Base-by-base conservation (phyloP, 2,797 vertebrate genomes). In the Phoebastria nigripes region DNA sequence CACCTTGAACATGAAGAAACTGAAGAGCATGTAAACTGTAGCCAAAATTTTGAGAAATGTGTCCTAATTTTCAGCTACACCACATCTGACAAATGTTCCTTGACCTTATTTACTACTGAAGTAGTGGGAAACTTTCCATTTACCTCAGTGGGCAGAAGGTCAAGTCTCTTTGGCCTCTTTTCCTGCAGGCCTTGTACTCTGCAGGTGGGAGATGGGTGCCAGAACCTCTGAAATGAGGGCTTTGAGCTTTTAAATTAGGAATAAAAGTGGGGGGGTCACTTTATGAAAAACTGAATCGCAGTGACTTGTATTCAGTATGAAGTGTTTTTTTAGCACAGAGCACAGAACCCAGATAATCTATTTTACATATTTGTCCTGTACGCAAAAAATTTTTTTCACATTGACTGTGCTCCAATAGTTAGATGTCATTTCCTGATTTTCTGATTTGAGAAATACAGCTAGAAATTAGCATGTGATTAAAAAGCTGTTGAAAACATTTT, bases 401-500 rank as follows among this genome's bases (percentile, higher is more conserved):
- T 28, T 87, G 84, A 58, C 49, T 95, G 29, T 82, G 24, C 44
- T 92, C 49, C 67, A 82, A 33, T 67, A 78, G 10, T 72, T 94
- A 46, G 28, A 28, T 88, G 61, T 33, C 11, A 47, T 80, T 89
- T 93, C 59, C 77, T 72, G 61, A 51, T 83, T 85, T 92, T 95
- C 74, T 94, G 63, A 87, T 92, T 87, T 81, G 67, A 94, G 93
- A 94, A 91, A 78, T 91, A 76, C 8, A 80, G n/a, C 33, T 82
- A 87, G 46, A 89, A 95, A 94, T 91, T 85, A 91, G 52, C 67
- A 85, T 85, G 44, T 73, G 71, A 86, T 92, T 95, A 54, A 82
- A 84, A 93, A 93, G 58, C 87, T 65, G 62, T 94, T 95, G 70
- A 76, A 88, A 92, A 86, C 16, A 29, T 5, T 46, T 91, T 82